Evolutionary conservation across 2,888 invertebrate genomes (phyloP), one percentile per base, ranked within the genome.

Genomic region (Abrostola tripartita): DNA sequence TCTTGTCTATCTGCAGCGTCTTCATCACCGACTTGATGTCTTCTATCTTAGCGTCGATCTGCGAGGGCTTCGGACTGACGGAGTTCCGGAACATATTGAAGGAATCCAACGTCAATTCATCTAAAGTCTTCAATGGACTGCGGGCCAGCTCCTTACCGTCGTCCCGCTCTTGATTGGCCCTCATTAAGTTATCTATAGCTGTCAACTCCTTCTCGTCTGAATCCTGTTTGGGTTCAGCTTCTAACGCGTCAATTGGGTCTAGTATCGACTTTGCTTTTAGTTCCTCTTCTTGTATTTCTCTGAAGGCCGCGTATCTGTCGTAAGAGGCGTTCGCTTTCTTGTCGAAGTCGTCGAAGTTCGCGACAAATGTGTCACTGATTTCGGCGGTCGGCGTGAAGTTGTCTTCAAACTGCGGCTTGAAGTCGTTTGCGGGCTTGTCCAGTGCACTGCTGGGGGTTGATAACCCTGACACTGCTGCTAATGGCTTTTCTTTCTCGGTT

Each of bases 291-390:
- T 98, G 97, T 76, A 98, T 96, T 92, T 98, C 98, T 69, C 98
- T 95, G 82, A 98, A 98, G 0, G 97, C 98, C 0, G 98, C 98
- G 87, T 98, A 98, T 78, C 97, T 96, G 85, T 98, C 98, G 82
- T 97, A 97, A 0, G 95, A 89, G 0, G 96, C 90, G 65, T 95
- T 95, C 0, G 93, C 91, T 84, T 95, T 94, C 64, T 90, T 89
- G 76, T 94, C 90, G 76, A 96, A 96, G 80, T 96, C 95, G 49
- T 96, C 96, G 81, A 97, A 97, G 81, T 96, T 96, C 0, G 96
- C 96, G 9, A 96, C 96, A 79, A 97, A 97, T 6, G 95, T 90
- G 35, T 95, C 95, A 67, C 84, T 88, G 0, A 82, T 67, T 2
- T 89, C 88, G 1, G 85, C 72, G 0, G 87, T 70, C 0, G 92